A percentile compares a stretch with the other conserved stretches of the same genome.
Conservation (phyloP, 30 jellyfish, hydroid and myxozoan genomes). For the Turritopsis rubra region DNA sequence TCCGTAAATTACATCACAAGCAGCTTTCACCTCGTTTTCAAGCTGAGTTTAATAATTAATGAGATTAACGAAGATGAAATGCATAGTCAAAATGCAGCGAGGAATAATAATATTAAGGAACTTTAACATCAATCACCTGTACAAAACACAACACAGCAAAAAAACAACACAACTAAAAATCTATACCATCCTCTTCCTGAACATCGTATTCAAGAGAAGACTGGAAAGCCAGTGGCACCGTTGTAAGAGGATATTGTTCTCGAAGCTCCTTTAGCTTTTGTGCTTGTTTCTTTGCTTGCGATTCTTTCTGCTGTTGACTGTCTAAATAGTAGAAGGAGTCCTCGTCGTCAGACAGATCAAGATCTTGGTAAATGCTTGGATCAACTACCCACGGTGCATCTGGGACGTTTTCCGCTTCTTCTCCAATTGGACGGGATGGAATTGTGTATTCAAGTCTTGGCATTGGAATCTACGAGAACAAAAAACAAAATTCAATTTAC, state of each 20-base stretch:
- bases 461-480: slow-evolving; percentile 49
- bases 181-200: slow-evolving; percentile 35
- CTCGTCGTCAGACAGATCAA: slow-evolving; percentile 42
- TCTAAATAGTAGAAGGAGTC: slow-evolving; percentile 54
- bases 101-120: too few relatives aligned
- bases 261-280: slow-evolving; percentile 52
- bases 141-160: background rate
- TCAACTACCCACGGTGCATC: slow-evolving; percentile 91
- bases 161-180: background rate
- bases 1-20: too few relatives aligned
- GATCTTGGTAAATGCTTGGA: slow-evolving; percentile 33
- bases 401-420: slow-evolving; percentile 66
- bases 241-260: slow-evolving; percentile 36
- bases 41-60: too few relatives aligned
- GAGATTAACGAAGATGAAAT: too few relatives aligned
- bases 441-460: slow-evolving; percentile 66
- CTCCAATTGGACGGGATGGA: slow-evolving; percentile 83
- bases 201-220: slow-evolving; percentile 40
- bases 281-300: slow-evolving; percentile 45
- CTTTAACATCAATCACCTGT: too few relatives aligned
- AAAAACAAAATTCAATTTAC: background rate
- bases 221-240: slow-evolving; percentile 50
- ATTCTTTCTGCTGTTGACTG: slow-evolving; percentile 50
- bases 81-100: too few relatives aligned
- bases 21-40: too few relatives aligned